These are phyloP conservation scores for Metopia argyrocephala DNA, from an alignment of 2,888 invertebrate species.

Conservation along the genomic window DNA sequence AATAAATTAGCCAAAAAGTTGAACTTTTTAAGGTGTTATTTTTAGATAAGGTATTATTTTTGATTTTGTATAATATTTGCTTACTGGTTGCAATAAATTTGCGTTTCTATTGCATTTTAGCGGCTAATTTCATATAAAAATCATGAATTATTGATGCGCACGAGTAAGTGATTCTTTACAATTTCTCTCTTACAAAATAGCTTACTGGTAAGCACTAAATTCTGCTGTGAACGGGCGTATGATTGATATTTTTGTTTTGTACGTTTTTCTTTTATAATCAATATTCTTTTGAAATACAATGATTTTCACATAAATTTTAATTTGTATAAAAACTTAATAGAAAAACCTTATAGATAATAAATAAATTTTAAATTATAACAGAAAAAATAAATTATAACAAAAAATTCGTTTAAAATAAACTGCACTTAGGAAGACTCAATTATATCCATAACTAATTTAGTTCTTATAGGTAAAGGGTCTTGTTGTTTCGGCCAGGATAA, in stretches of 20 bases:
- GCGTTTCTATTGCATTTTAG: too few species aligned
- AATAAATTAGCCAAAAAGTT: too few species aligned
- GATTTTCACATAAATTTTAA: constrained; percentile 14
- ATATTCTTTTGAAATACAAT: constrained; percentile 47
- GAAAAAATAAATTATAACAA: constrained; percentile 13
- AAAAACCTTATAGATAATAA: neutral
- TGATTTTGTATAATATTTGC: too few species aligned
- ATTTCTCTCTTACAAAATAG: too few species aligned
- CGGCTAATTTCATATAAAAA: too few species aligned
- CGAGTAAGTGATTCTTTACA: too few species aligned
- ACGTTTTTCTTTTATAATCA: neutral
- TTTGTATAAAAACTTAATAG: neutral
- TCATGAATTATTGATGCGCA: too few species aligned
- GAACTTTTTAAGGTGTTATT: too few species aligned
- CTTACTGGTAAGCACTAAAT: too few species aligned
- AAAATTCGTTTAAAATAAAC: constrained; percentile 10
- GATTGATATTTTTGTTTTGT: constrained; percentile 4
- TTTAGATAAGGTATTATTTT: too few species aligned
- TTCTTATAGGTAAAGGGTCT: constrained; percentile 23
- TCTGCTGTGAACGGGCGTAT: too few species aligned
- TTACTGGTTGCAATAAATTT: too few species aligned
- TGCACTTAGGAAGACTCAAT: constrained; percentile 45
- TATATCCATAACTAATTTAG: constrained; percentile 8
- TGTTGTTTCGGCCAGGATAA: constrained; percentile 7
- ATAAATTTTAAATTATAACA: constrained; percentile 12